These are phyloP conservation scores for Eristalis intricaria DNA, from an alignment of 2,888 invertebrate species.

Conservation along the genomic window DNA sequence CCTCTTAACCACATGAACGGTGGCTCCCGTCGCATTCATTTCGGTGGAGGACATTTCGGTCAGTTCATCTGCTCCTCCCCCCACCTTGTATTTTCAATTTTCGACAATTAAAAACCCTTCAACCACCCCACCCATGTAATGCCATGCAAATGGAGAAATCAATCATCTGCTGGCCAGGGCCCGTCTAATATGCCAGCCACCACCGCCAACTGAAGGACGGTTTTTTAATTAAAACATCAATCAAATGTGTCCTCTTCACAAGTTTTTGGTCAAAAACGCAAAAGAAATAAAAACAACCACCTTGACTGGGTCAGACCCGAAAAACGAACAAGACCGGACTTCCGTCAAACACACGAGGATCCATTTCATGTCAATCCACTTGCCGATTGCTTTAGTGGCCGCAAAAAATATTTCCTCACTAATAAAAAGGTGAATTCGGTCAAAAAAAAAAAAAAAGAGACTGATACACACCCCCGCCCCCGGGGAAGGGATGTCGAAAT, in stretches of 20 bases:
- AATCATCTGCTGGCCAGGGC: slow-evolving; percentile 32
- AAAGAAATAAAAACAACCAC: not conserved
- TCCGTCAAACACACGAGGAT: slow-evolving; percentile 41
- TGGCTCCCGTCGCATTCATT: not conserved
- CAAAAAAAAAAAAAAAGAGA: slow-evolving; percentile 30
- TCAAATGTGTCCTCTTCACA: slow-evolving; percentile 56
- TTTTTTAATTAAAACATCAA: slow-evolving; percentile 74
- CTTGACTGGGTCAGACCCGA: slow-evolving; percentile 47
- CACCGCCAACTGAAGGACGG: not conserved
- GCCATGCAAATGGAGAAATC: slow-evolving; percentile 55
- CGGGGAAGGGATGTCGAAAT: not conserved
- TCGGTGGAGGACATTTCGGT: not conserved
- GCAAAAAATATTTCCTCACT: slow-evolving; percentile 57
- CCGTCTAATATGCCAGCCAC: slow-evolving; percentile 44
- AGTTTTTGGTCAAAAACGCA: not conserved
- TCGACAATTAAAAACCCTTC: slow-evolving; percentile 34
- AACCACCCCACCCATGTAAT: slow-evolving; percentile 1
- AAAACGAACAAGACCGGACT: slow-evolving; percentile 21
- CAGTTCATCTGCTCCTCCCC: not conserved
- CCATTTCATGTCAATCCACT: slow-evolving; percentile 44
- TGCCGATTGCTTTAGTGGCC: slow-evolving; percentile 28
- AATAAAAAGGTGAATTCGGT: slow-evolving; percentile 47
- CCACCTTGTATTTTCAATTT: not conserved
- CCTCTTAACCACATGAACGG: not conserved
- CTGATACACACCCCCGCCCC: not conserved